Evolutionary conservation across 1,140 invertebrate species (phyloP).

Genomic region (Achroia grisella): DNA sequence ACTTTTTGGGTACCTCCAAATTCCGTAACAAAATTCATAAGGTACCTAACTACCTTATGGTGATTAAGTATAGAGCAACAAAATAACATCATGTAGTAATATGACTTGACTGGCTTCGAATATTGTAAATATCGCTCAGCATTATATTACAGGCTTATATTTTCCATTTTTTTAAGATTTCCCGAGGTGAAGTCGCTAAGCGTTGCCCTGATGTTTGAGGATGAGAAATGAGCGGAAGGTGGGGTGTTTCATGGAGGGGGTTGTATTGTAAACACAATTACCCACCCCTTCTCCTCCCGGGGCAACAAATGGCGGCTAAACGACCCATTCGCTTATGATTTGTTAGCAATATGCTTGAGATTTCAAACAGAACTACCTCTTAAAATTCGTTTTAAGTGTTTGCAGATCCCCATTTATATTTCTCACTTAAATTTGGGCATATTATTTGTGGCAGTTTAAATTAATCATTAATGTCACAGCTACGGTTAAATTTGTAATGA

Average conservation of each 20-base stretch:
- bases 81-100: too few relatives aligned
- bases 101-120: background rate
- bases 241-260: constrained; percentile 6
- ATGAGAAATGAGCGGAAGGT: constrained; percentile 49
- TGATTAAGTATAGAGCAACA: too few relatives aligned
- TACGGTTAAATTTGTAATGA: background rate
- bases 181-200: constrained; percentile 45
- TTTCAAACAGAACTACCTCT: constrained; percentile 51
- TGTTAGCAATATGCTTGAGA: constrained; percentile 69
- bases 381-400: constrained; percentile 26
- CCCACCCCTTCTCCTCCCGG: constrained; percentile 29
- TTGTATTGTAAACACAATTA: constrained; percentile 67
- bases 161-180: constrained; percentile 40
- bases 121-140: background rate
- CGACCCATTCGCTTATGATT: constrained; percentile 68
- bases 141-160: constrained; percentile 2
- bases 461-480: background rate
- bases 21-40: too few relatives aligned
- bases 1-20: too few relatives aligned
- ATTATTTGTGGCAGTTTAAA: background rate
- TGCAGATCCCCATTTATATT: background rate
- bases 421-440: background rate
- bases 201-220: constrained; percentile 35
- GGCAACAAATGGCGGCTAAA: constrained; percentile 65
- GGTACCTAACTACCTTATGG: too few relatives aligned